Conservation (phyloP, 2,888 invertebrate genomes). For the Synanthedon formicaeformis region DNA sequence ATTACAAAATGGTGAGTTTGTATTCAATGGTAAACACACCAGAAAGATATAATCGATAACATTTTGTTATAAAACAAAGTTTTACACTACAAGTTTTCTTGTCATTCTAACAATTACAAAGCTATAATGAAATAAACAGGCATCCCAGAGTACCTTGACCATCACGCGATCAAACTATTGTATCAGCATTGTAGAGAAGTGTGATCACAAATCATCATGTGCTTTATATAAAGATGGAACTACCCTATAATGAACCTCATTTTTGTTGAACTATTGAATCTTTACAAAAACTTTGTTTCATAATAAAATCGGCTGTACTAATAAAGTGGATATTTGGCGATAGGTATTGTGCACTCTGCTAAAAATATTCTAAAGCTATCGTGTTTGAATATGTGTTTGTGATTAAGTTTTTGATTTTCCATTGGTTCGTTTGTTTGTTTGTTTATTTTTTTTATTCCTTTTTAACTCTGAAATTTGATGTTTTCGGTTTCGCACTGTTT, state of each 20-base stretch:
- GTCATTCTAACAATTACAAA: no score
- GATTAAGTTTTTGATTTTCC: conserved; percentile 15
- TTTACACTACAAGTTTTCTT: conserved; percentile 5
- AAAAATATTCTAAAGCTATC: conserved; percentile 43
- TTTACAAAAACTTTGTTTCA: conserved; percentile 34
- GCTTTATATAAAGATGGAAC: neutral
- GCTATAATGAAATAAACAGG: no score
- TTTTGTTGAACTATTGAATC: neutral
- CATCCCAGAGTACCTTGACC: no score
- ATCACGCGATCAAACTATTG: no score
- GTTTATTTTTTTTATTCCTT: conserved; percentile 9
- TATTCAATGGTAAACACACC: conserved; percentile 36
- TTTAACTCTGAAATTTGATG: conserved; percentile 15
- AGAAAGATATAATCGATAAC: conserved; percentile 19
- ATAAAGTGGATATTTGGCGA: conserved; percentile 41
- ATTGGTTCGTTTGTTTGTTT: conserved; percentile 16
- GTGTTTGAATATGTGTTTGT: conserved; percentile 46
- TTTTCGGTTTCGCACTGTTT: conserved; percentile 15
- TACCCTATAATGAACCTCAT: neutral
- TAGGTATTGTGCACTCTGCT: conserved; percentile 48
- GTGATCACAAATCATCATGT: no score
- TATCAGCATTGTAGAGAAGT: no score
- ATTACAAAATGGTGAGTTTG: conserved; percentile 98
- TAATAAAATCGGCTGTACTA: conserved; percentile 43
- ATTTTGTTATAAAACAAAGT: conserved; percentile 56